Percentiles rank a stretch among this genome's conserved stretches.
phyloP scores from a whole-genome alignment of 2,888 invertebrate species.

The Galeopsomyia nigrocyanea region DNA sequence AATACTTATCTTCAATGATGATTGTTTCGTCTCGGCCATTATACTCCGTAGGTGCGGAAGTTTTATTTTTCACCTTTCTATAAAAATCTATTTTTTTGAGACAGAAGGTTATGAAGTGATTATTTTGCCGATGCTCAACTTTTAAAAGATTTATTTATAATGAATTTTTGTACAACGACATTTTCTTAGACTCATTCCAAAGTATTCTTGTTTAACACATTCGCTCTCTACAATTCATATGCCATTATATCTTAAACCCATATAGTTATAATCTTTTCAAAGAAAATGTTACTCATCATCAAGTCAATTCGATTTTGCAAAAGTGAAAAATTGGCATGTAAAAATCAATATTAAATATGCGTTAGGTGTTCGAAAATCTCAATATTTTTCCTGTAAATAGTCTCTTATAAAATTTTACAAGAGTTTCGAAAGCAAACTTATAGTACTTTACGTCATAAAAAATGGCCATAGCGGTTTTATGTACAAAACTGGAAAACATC shows the following conservation, averaged over 20 bases:
- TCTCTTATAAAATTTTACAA: constrained; percentile 9
- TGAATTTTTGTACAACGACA: constrained; percentile 59
- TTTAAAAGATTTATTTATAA: constrained; percentile 58
- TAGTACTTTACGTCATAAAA: constrained; percentile 30
- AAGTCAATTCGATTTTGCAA: constrained; percentile 10
- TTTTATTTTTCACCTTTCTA: no score
- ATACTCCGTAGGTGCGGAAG: no score
- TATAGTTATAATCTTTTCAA: constrained; percentile 7
- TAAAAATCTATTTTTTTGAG: no score
- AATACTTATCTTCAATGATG: no score
- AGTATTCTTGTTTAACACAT: constrained; percentile 36
- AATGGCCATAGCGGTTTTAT: constrained; percentile 24
- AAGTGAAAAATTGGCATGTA: constrained; percentile 17
- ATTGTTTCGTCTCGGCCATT: no score
- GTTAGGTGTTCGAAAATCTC: not conserved
- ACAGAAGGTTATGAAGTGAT: no score
- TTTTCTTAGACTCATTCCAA: constrained; percentile 46
- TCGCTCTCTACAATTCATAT: constrained; percentile 50
- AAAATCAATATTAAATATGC: constrained; percentile 17
- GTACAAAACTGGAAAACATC: constrained; percentile 45
- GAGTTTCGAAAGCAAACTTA: constrained; percentile 13
- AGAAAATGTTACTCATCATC: constrained; percentile 16
- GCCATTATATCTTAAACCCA: constrained; percentile 48
- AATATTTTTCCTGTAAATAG: constrained; percentile 23
- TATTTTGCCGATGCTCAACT: constrained; percentile 40